Conservation (phyloP, 2,113 vertebrate species). For the Onychorhynchus coronatus region DNA sequence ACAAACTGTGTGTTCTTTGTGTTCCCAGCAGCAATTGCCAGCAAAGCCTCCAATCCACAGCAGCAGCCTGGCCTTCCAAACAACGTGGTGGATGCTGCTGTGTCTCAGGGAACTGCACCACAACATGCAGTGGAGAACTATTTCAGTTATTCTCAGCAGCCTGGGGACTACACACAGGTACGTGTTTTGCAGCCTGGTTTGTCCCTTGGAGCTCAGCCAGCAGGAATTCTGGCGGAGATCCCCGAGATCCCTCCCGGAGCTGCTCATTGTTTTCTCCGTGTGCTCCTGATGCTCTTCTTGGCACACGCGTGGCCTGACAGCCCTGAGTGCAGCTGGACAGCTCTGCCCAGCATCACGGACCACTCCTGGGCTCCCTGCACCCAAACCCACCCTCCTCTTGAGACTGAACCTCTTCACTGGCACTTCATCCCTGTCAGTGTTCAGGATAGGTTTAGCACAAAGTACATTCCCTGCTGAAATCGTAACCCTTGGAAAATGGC, state of each 20-base stretch:
- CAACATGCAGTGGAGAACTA: conserved; percentile 80
- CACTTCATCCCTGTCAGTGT: not conserved
- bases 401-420: not conserved
- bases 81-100: conserved; percentile 70
- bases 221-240: not conserved
- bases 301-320: not conserved
- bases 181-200: not conserved
- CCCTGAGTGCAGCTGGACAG: not conserved
- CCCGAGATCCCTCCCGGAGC: not conserved
- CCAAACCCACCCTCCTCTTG: not conserved
- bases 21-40: conserved; percentile 72
- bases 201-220: not conserved
- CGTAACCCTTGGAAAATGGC: not conserved
- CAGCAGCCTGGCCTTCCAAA: conserved; percentile 72
- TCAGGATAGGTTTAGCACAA: not conserved
- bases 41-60: conserved; percentile 74
- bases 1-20: not conserved
- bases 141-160: conserved; percentile 80
- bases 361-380: not conserved
- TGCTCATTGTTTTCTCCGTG: not conserved
- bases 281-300: not conserved
- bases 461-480: not conserved
- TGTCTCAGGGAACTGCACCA: conserved; percentile 77
- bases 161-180: conserved; percentile 81
- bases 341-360: not conserved